Base-by-base conservation (phyloP, 2,113 vertebrate genomes). In the Taurulus bubalis region DNA sequence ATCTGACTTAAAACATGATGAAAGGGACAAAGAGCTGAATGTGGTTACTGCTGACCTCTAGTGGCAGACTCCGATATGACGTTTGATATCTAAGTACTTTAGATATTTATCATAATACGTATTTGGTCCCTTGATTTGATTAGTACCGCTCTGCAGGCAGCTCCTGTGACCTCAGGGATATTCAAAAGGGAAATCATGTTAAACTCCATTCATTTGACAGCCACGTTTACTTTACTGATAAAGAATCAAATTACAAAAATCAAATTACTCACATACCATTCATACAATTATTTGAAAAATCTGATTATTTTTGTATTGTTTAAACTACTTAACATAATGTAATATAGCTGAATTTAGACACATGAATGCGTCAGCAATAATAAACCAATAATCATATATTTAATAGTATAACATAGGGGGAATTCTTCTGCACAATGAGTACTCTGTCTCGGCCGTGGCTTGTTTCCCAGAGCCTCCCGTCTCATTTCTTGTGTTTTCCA, bases 41-140 rank as follows among this genome's bases (percentile, higher is more conserved):
- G 34, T 64, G 67, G 32, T 68, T 15, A 53, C 60, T 83, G 30
- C 42, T 75, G 88, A 60, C 89, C 81, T 85, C 90, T 84, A 77
- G 77, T 85, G 90, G 62, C 53, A 36, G 45, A 38, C 36, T 8
- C 1, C 12, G 22, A 34, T n/a, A 26, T n/a, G 5, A 22, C 1
- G 11, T 53, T 51, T 22, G 30, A 67, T n/a, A n/a, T n/a, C n/a
- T n/a, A n/a, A n/a, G n/a, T n/a, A n/a, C 34, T 55, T 36, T 38
- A 38, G 2, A 38, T 26, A 38, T 71, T 40, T n/a, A 55, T 18
- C 47, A 49, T 49, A 49, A 55, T 24, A 55, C n/a, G 9, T 1
- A 55, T 53, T n/a, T 22, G 22, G 22, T n/a, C 22, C 47, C 18
- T 22, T 51, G 18, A 51, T 6, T 20, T 22, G n/a, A 8, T 20